Conservation (phyloP, 2,888 invertebrate species). For the Tinea trinotella region DNA sequence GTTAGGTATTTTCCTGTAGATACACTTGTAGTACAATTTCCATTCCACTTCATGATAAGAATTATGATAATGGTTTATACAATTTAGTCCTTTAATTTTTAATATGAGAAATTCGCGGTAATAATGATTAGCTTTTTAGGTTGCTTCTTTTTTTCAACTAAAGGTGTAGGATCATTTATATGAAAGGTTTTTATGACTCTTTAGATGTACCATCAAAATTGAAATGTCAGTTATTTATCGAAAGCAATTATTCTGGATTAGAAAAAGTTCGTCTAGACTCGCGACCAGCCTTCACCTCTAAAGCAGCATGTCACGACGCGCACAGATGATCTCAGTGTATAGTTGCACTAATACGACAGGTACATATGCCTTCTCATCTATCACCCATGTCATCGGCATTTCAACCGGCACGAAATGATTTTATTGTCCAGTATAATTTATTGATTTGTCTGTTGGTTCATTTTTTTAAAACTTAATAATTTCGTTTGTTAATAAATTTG, state of each 20-base stretch:
- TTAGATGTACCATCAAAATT: neutral
- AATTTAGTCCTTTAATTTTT: no score
- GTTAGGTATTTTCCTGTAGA: neutral
- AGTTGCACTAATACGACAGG: slow-evolving; percentile 43
- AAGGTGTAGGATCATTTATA: slow-evolving; percentile 7
- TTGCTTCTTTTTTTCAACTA: neutral
- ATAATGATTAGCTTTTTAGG: no score
- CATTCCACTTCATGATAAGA: no score
- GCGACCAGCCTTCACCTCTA: slow-evolving; percentile 13
- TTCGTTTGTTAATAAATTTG: no score
- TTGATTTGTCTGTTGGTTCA: slow-evolving; percentile 38
- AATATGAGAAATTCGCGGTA: no score
- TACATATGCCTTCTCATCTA: slow-evolving; percentile 55
- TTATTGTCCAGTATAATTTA: slow-evolving; percentile 40
- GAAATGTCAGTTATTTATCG: slow-evolving; percentile 12
- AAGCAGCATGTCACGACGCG: slow-evolving; percentile 6
- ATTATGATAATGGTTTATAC: no score
- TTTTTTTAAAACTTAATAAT: no score
- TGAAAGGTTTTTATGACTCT: neutral
- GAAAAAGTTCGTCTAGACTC: slow-evolving; percentile 18
- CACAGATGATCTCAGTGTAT: slow-evolving; percentile 8
- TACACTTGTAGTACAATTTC: no score
- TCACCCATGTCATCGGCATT: slow-evolving; percentile 51
- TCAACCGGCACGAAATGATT: slow-evolving; percentile 34
- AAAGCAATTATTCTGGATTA: slow-evolving; percentile 15